phyloP scores from a whole-genome alignment of 2,888 invertebrate species.

The Xylota segnis region DNA sequence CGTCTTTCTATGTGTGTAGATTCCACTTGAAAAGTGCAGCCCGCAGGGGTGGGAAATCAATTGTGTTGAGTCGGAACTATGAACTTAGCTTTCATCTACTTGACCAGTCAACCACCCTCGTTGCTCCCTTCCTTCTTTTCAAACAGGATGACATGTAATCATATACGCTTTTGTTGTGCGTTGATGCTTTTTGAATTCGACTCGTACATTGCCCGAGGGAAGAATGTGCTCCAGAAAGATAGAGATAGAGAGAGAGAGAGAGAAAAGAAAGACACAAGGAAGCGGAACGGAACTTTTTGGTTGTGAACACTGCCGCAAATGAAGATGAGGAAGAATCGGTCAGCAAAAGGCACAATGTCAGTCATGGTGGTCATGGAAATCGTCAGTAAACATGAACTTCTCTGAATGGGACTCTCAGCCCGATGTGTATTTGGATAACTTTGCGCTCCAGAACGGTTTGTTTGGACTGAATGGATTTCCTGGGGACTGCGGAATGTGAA shows the following conservation, averaged over 20 bases:
- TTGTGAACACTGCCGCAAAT: constrained; percentile 34
- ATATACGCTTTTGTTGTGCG: constrained; percentile 66
- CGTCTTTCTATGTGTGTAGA: constrained; percentile 52
- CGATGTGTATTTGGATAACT: constrained; percentile 39
- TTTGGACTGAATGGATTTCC: constrained; percentile 41
- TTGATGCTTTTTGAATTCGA: constrained; percentile 41
- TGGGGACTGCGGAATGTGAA: constrained; percentile 22
- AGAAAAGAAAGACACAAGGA: constrained; percentile 16
- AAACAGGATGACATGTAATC: constrained; percentile 61
- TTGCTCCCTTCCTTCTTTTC: no score
- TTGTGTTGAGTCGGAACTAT: constrained; percentile 61
- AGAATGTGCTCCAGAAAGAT: constrained; percentile 7
- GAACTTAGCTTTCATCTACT: constrained; percentile 61
- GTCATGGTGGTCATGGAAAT: constrained; percentile 43
- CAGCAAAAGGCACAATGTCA: constrained; percentile 44
- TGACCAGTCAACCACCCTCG: constrained; percentile 21
- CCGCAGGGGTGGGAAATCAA: constrained; percentile 44
- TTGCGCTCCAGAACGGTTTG: constrained; percentile 45
- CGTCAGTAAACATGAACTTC: constrained; percentile 63
- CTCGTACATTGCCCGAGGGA: constrained; percentile 13
- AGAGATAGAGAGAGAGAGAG: not conserved
- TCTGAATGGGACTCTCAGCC: constrained; percentile 12
- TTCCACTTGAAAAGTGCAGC: constrained; percentile 59
- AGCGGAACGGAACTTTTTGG: constrained; percentile 36
- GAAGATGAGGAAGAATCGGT: constrained; percentile 25